Percentiles rank a stretch among this genome's conserved stretches.
phyloP scores from a whole-genome alignment of 2,113 vertebrate species.

The Benitochromis conjunctus region DNA sequence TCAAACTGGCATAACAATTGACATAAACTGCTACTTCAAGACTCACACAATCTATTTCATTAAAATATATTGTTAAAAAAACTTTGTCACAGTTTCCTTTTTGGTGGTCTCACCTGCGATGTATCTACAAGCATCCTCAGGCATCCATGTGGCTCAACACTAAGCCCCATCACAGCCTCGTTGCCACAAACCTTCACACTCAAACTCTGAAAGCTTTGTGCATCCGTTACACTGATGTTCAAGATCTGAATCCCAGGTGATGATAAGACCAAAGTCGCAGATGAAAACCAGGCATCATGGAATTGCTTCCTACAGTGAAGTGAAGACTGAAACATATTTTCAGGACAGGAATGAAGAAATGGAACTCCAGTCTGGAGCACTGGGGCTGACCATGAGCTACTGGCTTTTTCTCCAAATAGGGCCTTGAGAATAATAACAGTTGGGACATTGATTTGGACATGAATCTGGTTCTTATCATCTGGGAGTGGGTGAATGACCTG shows the following conservation, averaged over 20 bases:
- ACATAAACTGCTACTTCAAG: not conserved
- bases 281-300: constrained; percentile 68
- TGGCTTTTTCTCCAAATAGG: constrained; percentile 48
- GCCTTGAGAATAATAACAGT: constrained; percentile 61
- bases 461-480: constrained; percentile 52
- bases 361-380: constrained; percentile 51
- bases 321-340: constrained; percentile 14
- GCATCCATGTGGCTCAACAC: constrained; percentile 57
- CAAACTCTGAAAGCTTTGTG: constrained; percentile 45
- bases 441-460: constrained; percentile 51
- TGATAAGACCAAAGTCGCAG: constrained; percentile 34
- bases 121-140: constrained; percentile 61
- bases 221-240: constrained; percentile 56
- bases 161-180: constrained; percentile 65
- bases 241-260: constrained; percentile 44
- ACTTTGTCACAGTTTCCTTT: not conserved
- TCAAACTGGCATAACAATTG: not conserved
- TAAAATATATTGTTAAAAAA: not conserved
- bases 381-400: constrained; percentile 69
- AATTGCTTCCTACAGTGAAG: constrained; percentile 40
- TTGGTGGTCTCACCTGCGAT: constrained; percentile 61
- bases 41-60: not conserved
- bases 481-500: constrained; percentile 60
- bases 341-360: constrained; percentile 66
- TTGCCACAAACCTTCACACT: constrained; percentile 62